Evolutionary conservation across 2,888 invertebrate genomes (phyloP), one percentile per base, ranked within the genome.

Genomic region (Melolontha melolontha): DNA sequence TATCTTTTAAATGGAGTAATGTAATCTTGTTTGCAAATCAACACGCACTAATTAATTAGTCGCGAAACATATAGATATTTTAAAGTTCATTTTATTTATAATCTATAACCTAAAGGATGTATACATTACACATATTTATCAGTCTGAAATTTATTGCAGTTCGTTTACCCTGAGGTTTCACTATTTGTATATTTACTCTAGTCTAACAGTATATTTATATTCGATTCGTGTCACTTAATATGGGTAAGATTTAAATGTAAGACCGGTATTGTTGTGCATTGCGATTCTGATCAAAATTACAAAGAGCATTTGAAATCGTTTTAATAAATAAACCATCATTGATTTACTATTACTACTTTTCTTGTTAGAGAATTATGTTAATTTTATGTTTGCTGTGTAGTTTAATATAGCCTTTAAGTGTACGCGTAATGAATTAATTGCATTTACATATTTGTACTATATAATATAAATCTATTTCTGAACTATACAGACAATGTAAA

Each of bases 141-240:
- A 39, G 34, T 29, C 29, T 34, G 29, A 59, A 59, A 62, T 47
- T 62, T 47, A 62, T 42, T 62, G 47, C 16, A 62, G 59, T 62
- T 62, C 59, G 11, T 62, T 49, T 47, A 47, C 59, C 59, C n/a
- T 62, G 16, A 47, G 47, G 27, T 17, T 14, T 16, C 54, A 54
- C 7, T 40, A n/a, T 8, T n/a, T 40, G 47, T 47, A 62, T 47
- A 47, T 62, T 62, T 62, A 27, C 44, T 52, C 12, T 7, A 29
- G 11, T 12, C 12, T n/a, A n/a, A 7, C 12, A 29, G n/a, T 52
- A 12, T 52, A 52, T 52, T 40, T 17, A 17, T 54, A 54, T 40
- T 39, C 14, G 16, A 27, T 54, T 54, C 8, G 54, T 54, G 54
- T 17, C 54, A 17, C 39, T 6, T 40, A 40, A 54, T 54, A 10